These are phyloP conservation scores for Pyrocoelia pectoralis DNA, from an alignment of 2,888 invertebrate genomes.

Conservation along the genomic window DNA sequence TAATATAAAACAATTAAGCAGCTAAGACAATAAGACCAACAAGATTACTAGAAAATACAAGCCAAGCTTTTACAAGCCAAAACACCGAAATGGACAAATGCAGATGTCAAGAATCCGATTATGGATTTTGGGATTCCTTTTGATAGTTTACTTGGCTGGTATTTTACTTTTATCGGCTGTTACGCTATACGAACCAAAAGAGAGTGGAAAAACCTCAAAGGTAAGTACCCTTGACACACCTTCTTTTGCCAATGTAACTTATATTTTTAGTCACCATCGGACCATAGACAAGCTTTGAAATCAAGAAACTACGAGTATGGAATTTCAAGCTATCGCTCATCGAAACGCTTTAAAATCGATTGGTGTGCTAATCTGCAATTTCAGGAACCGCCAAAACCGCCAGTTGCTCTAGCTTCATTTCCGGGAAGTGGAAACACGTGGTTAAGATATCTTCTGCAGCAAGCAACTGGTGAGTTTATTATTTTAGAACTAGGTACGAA, in stretches of 20 bases:
- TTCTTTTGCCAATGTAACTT: neutral
- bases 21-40: constrained; percentile 15
- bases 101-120: constrained; percentile 56
- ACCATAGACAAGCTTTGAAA: constrained; percentile 23
- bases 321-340: constrained; percentile 50
- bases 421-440: constrained; percentile 89
- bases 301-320: constrained; percentile 50
- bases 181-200: constrained; percentile 57
- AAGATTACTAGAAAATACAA: constrained; percentile 31
- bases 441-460: constrained; percentile 80
- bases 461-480: constrained; percentile 70
- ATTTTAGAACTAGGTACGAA: neutral
- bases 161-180: constrained; percentile 60
- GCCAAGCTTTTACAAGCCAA: constrained; percentile 23
- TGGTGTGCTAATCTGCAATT: constrained; percentile 66
- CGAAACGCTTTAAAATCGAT: constrained; percentile 54
- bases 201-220: constrained; percentile 27
- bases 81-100: constrained; percentile 33
- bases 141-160: constrained; percentile 58
- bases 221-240: neutral
- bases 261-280: constrained; percentile 15
- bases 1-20: constrained; percentile 9
- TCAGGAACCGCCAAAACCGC: constrained; percentile 61
- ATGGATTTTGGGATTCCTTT: constrained; percentile 58
- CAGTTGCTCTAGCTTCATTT: constrained; percentile 76